Percentiles rank a stretch among this genome's conserved stretches.
These are phyloP conservation scores for Hydrozoanthus gracilis DNA, from an alignment of 92 coral and sea anemone genomes.

Conservation along the genomic window DNA sequence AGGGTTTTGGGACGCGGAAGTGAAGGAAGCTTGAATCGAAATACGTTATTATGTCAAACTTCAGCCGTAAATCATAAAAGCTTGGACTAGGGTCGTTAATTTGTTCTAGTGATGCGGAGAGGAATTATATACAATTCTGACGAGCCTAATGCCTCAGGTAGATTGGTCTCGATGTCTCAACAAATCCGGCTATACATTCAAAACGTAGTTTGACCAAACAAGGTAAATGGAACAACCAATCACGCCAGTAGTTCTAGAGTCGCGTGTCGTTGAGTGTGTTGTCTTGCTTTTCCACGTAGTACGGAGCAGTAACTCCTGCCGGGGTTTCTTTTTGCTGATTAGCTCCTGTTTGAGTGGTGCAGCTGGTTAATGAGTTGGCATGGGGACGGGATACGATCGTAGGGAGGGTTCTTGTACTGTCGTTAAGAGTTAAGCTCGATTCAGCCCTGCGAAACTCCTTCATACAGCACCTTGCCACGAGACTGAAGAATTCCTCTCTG, in stretches of 20 bases:
- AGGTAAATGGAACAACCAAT: not conserved
- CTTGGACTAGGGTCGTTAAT: too few species aligned
- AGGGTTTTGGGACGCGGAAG: too few species aligned
- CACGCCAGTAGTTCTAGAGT: not conserved
- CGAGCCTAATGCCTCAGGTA: too few species aligned
- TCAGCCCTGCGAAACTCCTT: constrained; percentile 6
- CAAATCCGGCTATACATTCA: not conserved
- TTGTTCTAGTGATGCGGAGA: too few species aligned
- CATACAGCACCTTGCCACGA: constrained; percentile 22
- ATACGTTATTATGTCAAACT: too few species aligned
- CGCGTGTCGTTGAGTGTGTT: not conserved
- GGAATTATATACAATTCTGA: too few species aligned
- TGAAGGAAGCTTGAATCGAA: too few species aligned
- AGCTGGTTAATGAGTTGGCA: constrained; percentile 14
- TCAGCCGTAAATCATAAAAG: too few species aligned
- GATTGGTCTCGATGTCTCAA: too few species aligned
- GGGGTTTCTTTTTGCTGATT: not conserved
- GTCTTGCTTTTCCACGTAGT: not conserved
- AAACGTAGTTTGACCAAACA: not conserved
- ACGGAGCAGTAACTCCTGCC: not conserved
- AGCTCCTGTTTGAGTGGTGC: not conserved
- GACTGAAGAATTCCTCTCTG: constrained; percentile 20
- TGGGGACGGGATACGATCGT: constrained; percentile 9
- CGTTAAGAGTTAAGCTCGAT: constrained; percentile 20
- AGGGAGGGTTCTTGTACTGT: constrained; percentile 24